phyloP scores from a whole-genome alignment of 37 sponge, comb jelly and placozoan genomes.

The Hexactinellida sp. region DNA sequence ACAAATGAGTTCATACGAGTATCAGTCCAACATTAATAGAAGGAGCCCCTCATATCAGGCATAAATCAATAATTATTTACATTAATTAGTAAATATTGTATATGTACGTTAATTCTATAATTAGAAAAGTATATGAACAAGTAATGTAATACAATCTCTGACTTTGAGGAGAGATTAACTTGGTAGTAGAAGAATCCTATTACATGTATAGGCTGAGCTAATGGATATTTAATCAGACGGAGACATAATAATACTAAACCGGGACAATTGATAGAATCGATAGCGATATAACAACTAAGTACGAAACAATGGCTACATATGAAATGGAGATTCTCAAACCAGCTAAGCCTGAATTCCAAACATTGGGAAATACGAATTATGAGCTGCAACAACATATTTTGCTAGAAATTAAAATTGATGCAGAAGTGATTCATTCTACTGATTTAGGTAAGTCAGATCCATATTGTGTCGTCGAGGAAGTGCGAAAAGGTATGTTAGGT shows the following conservation, averaged over 20 bases:
- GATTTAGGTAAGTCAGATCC: not conserved
- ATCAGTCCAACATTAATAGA: too few relatives aligned
- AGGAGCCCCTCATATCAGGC: too few relatives aligned
- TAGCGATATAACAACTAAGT: not conserved
- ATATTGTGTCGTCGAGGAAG: not conserved
- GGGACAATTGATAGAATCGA: too few relatives aligned
- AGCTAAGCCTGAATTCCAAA: not conserved
- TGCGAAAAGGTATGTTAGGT: not conserved
- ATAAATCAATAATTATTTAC: too few relatives aligned
- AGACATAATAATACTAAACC: too few relatives aligned
- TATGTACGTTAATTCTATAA: too few relatives aligned
- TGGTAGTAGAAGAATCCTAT: not conserved
- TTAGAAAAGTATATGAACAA: too few relatives aligned
- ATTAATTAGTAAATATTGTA: too few relatives aligned
- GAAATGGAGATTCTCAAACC: not conserved
- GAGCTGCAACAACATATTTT: not conserved
- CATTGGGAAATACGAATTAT: not conserved
- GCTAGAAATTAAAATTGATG: not conserved
- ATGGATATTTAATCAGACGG: not conserved
- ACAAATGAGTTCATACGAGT: too few relatives aligned
- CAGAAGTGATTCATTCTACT: not conserved
- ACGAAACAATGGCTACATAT: not conserved
- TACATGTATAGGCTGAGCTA: not conserved
- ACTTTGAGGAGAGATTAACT: too few relatives aligned
- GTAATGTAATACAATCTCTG: too few relatives aligned